Conservation (phyloP, 2,797 vertebrate species). For the Valencia hispanica region DNA sequence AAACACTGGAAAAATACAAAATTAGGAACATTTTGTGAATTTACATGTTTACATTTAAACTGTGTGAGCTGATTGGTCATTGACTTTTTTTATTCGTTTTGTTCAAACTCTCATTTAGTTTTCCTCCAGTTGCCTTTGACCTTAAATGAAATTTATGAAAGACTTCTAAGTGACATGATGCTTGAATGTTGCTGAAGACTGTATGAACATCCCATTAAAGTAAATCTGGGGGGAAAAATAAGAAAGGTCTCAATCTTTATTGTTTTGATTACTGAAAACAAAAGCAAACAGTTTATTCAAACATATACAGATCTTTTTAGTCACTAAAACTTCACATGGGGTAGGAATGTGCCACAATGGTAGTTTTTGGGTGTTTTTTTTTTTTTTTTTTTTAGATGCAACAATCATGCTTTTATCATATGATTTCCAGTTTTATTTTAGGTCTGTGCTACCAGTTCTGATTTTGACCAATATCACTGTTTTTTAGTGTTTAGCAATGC, state of each 20-base stretch:
- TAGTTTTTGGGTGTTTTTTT: neutral
- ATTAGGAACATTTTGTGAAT: constrained; percentile 7
- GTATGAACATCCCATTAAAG: constrained; percentile 64
- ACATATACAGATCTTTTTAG: neutral
- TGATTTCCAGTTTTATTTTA: too few species aligned
- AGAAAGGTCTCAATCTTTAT: constrained; percentile 25
- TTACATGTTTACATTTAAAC: constrained; percentile 49
- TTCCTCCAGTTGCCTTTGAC: constrained; percentile 34
- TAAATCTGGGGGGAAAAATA: constrained; percentile 73
- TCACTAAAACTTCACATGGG: constrained; percentile 30
- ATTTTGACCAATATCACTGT: too few species aligned
- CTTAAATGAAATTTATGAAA: constrained; percentile 51
- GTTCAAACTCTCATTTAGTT: constrained; percentile 42
- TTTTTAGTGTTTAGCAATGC: too few species aligned
- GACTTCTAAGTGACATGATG: constrained; percentile 21
- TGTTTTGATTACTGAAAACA: constrained; percentile 10
- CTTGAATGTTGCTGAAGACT: constrained; percentile 43
- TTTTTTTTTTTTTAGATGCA: neutral
- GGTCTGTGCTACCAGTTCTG: too few species aligned
- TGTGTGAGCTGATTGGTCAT: constrained; percentile 41
- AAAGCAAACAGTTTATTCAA: neutral
- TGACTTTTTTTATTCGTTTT: constrained; percentile 31
- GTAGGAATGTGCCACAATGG: constrained; percentile 38
- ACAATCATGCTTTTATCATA: too few species aligned
- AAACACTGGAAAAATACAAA: constrained; percentile 25